Percentiles rank a stretch among this genome's conserved stretches.
Evolutionary conservation across 1,140 invertebrate species (phyloP).

Genomic region (Leptoteleia sp.): DNA sequence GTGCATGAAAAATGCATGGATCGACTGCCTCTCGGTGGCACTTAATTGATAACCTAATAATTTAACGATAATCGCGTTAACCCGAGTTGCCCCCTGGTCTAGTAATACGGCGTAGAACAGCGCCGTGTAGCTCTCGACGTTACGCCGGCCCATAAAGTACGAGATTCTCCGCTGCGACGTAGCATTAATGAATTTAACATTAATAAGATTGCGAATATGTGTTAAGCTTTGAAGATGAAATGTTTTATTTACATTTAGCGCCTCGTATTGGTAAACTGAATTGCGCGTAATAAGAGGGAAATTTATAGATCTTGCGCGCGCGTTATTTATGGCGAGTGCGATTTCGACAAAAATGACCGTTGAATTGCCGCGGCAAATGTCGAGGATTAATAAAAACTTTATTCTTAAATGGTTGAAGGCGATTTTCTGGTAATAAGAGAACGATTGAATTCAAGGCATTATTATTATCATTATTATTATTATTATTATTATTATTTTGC

Average conservation of each 20-base stretch:
- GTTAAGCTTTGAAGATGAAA: conserved; percentile 32
- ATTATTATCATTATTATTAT: too few species aligned
- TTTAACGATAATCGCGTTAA: conserved; percentile 71
- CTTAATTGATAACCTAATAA: conserved; percentile 73
- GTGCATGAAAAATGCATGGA: conserved; percentile 45
- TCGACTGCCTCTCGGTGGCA: conserved; percentile 41
- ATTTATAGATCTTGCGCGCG: conserved; percentile 19
- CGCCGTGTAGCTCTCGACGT: conserved; percentile 43
- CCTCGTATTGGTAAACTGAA: conserved; percentile 32
- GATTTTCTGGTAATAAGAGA: too few species aligned
- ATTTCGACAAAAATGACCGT: background rate
- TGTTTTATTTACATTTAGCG: conserved; percentile 35
- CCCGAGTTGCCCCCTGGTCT: conserved; percentile 59
- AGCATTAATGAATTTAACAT: conserved; percentile 51
- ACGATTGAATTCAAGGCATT: too few species aligned
- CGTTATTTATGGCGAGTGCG: conserved; percentile 3
- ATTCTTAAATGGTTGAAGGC: too few species aligned
- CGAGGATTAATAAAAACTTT: background rate
- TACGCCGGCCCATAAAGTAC: conserved; percentile 48
- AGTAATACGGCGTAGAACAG: conserved; percentile 34
- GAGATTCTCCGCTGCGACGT: conserved; percentile 25
- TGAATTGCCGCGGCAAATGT: background rate
- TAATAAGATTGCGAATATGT: conserved; percentile 52
- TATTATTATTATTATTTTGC: too few species aligned
- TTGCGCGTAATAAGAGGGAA: conserved; percentile 15